phyloP scores from a whole-genome alignment of 1,140 invertebrate species.

The Diachasma alloeum region DNA sequence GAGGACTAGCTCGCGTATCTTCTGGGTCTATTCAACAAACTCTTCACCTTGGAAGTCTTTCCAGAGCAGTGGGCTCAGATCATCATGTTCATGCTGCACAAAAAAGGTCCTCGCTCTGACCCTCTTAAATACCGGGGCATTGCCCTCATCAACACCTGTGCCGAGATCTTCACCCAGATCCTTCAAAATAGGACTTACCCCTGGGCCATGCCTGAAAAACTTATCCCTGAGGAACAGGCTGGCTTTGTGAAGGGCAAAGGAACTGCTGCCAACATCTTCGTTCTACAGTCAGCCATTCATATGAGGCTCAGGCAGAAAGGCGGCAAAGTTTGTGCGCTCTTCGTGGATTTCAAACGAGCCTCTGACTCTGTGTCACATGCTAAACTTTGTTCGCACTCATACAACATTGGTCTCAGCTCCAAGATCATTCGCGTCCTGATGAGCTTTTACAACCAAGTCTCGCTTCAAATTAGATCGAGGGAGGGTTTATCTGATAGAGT shows the following conservation, averaged over 20 bases:
- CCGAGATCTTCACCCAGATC: too few relatives aligned
- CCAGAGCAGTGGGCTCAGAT: constrained; percentile 16
- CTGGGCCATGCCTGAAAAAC: too few relatives aligned
- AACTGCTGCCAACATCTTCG: constrained; percentile 28
- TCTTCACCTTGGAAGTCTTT: constrained; percentile 4
- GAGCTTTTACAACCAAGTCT: constrained; percentile 26
- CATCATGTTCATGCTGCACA: too few relatives aligned
- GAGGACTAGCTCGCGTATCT: constrained; percentile 20
- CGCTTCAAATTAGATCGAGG: neutral
- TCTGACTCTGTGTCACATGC: constrained; percentile 27
- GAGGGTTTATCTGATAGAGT: neutral
- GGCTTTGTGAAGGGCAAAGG: constrained; percentile 20
- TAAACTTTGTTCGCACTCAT: constrained; percentile 27
- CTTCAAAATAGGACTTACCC: too few relatives aligned
- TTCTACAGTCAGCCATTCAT: constrained; percentile 23
- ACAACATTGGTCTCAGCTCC: constrained; percentile 25
- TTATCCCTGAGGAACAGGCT: too few relatives aligned
- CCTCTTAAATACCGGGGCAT: constrained; percentile 30
- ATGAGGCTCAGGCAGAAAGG: constrained; percentile 4
- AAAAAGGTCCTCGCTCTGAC: constrained; percentile 25
- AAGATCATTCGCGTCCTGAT: too few relatives aligned
- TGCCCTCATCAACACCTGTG: neutral
- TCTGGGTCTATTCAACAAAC: constrained; percentile 9
- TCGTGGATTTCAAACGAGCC: constrained; percentile 27
- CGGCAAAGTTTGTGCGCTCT: constrained; percentile 30